phyloP scores from a whole-genome alignment of 2,113 vertebrate genomes.

The Canis aureus region DNA sequence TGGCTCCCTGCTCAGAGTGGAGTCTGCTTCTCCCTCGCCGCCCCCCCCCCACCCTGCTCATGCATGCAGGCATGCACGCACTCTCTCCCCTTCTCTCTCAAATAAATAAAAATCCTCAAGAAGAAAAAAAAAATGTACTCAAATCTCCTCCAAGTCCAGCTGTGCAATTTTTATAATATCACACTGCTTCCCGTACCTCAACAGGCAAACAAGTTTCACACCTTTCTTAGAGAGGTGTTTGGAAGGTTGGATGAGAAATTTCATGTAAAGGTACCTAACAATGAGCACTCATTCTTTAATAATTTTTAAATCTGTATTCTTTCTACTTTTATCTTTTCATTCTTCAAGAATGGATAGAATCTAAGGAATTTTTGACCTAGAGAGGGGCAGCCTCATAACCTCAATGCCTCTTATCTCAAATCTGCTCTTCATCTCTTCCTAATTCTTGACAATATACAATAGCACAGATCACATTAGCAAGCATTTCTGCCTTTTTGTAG shows the following conservation, averaged over 20 bases:
- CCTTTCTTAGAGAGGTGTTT: not conserved
- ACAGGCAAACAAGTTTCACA: not conserved
- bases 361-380: not conserved
- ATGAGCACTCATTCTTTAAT: not conserved
- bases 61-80: too few relatives aligned
- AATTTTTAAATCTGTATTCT: not conserved
- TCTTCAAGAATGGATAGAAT: not conserved
- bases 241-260: not conserved
- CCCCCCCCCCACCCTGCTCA: too few relatives aligned
- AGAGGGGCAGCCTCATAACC: not conserved
- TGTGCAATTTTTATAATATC: not conserved
- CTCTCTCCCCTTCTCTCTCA: too few relatives aligned
- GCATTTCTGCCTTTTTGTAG: not conserved
- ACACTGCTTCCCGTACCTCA: not conserved
- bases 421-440: not conserved
- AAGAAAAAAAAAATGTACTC: too few relatives aligned
- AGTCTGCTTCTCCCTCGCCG: too few relatives aligned
- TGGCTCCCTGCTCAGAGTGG: too few relatives aligned
- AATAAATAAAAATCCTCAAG: too few relatives aligned
- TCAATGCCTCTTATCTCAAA: not conserved
- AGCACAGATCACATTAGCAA: not conserved
- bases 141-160: not conserved
- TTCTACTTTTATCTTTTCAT: constrained; percentile 34
- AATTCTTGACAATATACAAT: not conserved
- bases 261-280: not conserved